Percentiles rank a stretch among this genome's conserved stretches.
These are phyloP conservation scores for Polia nebulosa DNA, from an alignment of 2,888 invertebrate genomes.

Conservation along the genomic window DNA sequence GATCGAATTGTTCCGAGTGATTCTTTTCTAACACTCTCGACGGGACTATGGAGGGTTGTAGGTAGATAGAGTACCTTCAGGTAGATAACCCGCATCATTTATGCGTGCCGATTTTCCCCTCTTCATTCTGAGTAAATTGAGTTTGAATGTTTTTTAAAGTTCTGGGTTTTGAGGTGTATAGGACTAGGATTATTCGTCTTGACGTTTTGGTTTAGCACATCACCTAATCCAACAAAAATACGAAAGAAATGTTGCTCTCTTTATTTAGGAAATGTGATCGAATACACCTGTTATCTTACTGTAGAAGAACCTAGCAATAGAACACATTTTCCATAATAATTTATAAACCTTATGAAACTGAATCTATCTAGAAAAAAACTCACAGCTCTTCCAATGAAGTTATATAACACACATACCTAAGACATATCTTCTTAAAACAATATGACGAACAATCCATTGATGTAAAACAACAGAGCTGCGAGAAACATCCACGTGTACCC, in stretches of 20 bases:
- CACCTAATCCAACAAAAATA: background rate
- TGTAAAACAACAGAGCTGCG: constrained; percentile 9
- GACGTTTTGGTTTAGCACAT: background rate
- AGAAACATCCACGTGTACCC: constrained; percentile 6
- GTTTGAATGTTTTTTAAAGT: constrained; percentile 9
- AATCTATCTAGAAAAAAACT: background rate
- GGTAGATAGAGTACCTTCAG: background rate
- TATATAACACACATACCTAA: background rate
- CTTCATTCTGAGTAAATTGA: constrained; percentile 33
- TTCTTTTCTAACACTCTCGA: constrained; percentile 14
- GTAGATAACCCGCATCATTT: constrained; percentile 28
- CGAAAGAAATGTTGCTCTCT: background rate
- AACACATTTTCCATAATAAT: background rate
- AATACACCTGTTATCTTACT: background rate
- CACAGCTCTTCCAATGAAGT: background rate
- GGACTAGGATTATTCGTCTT: background rate
- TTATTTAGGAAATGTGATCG: background rate
- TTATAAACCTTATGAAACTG: background rate
- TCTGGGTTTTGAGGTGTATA: background rate
- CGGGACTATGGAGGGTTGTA: background rate
- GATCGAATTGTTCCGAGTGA: constrained; percentile 36
- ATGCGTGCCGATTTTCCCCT: constrained; percentile 23
- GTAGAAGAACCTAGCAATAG: background rate
- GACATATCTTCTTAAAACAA: constrained; percentile 10
- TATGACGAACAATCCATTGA: constrained; percentile 12